phyloP scores from a whole-genome alignment of 2,888 invertebrate genomes.

The Tridacna crocea region DNA sequence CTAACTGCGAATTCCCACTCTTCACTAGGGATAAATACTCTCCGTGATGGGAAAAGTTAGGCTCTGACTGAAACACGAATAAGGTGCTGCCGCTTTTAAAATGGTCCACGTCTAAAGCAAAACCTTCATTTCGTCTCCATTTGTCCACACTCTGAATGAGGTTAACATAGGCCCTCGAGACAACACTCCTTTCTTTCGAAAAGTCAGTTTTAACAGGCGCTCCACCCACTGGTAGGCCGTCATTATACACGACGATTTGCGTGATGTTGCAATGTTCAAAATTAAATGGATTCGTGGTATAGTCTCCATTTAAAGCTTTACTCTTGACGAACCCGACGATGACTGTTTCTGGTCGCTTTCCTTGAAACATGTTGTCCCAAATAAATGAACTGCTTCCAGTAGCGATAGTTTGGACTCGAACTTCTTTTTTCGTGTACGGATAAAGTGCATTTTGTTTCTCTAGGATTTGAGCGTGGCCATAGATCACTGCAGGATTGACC shows the following conservation, averaged over 20 bases:
- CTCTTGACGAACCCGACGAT: constrained; percentile 45
- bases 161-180: constrained; percentile 34
- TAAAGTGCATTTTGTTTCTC: constrained; percentile 27
- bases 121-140: constrained; percentile 48
- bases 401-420: constrained; percentile 34
- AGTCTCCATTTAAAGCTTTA: constrained; percentile 41
- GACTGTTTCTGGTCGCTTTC: constrained; percentile 38
- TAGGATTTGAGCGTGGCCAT: constrained; percentile 35
- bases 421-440: constrained; percentile 30
- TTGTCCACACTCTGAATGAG: constrained; percentile 35
- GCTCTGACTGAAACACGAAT: constrained; percentile 40
- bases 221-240: constrained; percentile 50
- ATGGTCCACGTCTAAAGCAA: constrained; percentile 21
- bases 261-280: constrained; percentile 50
- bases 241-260: constrained; percentile 44
- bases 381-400: constrained; percentile 39
- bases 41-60: constrained; percentile 39
- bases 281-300: constrained; percentile 54
- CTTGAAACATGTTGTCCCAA: constrained; percentile 53
- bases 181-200: background rate
- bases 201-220: constrained; percentile 46
- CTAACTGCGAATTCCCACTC: constrained; percentile 15
- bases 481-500: constrained; percentile 27
- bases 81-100: constrained; percentile 30
- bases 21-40: constrained; percentile 31